phyloP scores from a whole-genome alignment of 2,113 vertebrate genomes.

The Todiramphus saurophagus region DNA sequence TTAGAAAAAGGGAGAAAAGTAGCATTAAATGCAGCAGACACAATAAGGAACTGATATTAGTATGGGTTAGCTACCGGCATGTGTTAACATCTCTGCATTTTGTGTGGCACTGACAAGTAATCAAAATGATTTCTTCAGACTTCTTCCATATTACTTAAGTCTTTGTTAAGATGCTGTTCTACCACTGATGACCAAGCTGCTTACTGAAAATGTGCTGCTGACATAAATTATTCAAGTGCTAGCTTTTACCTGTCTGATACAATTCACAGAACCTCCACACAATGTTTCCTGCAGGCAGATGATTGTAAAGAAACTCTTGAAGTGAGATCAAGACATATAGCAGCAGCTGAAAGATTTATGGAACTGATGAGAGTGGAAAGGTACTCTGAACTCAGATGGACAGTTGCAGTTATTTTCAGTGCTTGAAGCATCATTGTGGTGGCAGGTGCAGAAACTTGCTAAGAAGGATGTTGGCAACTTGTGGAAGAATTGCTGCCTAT shows the following conservation, averaged over 20 bases:
- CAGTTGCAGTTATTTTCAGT: neutral
- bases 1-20: neutral
- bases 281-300: neutral
- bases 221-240: conserved; percentile 46
- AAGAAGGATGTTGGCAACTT: neutral
- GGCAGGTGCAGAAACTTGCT: neutral
- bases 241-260: conserved; percentile 20
- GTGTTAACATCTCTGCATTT: neutral
- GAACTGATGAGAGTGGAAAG: neutral
- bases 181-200: neutral
- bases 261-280: neutral
- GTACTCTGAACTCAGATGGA: neutral
- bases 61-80: neutral
- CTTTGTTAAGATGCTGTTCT: neutral
- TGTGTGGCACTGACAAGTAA: neutral
- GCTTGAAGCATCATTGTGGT: neutral
- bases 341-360: neutral
- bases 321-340: neutral
- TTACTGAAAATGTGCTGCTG: conserved; percentile 19
- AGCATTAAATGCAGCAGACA: neutral
- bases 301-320: conserved; percentile 20
- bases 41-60: neutral
- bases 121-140: neutral
- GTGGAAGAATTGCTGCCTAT: neutral
- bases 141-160: neutral